These are phyloP conservation scores for Volucella zonaria DNA, from an alignment of 2,888 invertebrate genomes.

Conservation along the genomic window DNA sequence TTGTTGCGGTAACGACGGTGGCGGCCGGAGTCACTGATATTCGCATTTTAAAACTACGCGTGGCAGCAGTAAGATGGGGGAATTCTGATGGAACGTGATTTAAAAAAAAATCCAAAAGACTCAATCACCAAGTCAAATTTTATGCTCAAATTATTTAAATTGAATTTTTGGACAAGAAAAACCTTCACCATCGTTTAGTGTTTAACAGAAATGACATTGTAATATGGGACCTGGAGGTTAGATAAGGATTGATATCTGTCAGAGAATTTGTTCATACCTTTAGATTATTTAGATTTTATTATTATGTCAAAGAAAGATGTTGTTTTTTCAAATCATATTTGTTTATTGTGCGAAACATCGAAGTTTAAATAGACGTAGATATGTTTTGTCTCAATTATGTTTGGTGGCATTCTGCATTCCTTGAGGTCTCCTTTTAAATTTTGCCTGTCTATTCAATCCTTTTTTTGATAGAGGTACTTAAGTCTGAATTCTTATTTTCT, in stretches of 20 bases:
- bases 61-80: constrained; percentile 33
- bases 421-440: too few species aligned
- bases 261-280: constrained; percentile 8
- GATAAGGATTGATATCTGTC: constrained; percentile 15
- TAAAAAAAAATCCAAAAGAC: constrained; percentile 48
- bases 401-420: too few species aligned
- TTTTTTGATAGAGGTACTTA: too few species aligned
- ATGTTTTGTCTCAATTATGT: too few species aligned
- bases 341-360: too few species aligned
- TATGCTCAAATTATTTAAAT: constrained; percentile 65
- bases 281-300: background rate
- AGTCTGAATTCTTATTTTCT: too few species aligned
- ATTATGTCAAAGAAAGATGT: too few species aligned
- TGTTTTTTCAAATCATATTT: too few species aligned
- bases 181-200: constrained; percentile 6
- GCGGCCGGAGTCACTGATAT: constrained; percentile 9
- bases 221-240: background rate
- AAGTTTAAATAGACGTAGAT: too few species aligned
- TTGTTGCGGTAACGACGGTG: constrained; percentile 26
- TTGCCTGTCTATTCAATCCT: too few species aligned
- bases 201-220: background rate
- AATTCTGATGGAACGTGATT: constrained; percentile 19
- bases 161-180: constrained; percentile 51
- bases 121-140: constrained; percentile 71
- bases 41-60: constrained; percentile 19